These are phyloP conservation scores for Sinocyclocheilus anshuiensis DNA, from an alignment of 2,113 vertebrate species.

Conservation along the genomic window DNA sequence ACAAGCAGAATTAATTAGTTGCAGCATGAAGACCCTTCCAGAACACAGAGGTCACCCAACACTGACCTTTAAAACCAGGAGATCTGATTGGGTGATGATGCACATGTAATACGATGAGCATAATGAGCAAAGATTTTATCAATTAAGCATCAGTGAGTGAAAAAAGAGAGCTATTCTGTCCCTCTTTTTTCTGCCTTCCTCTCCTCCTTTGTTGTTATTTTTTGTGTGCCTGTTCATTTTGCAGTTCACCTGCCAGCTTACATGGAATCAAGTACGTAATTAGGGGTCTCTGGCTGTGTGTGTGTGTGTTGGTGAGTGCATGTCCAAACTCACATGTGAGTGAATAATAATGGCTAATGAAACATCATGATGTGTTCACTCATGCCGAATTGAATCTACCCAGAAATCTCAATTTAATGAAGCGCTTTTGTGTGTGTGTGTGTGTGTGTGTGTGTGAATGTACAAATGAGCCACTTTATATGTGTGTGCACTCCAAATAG, in stretches of 20 bases:
- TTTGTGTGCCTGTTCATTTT: conserved; percentile 49
- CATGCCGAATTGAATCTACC: conserved; percentile 5
- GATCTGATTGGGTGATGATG: conserved; percentile 39
- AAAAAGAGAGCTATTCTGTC: conserved; percentile 34
- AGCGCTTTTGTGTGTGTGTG: conserved; percentile 45
- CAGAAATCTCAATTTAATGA: conserved; percentile 44
- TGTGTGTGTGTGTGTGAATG: conserved; percentile 20
- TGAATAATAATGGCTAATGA: conserved; percentile 30
- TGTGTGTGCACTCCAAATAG: background rate
- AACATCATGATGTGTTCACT: conserved; percentile 26
- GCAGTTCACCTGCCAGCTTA: conserved; percentile 55
- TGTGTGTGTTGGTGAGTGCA: background rate
- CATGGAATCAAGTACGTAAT: conserved; percentile 29
- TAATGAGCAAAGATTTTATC: background rate
- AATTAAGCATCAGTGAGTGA: background rate
- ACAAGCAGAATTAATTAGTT: conserved; percentile 34
- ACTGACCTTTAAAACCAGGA: conserved; percentile 37
- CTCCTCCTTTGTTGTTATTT: conserved; percentile 51
- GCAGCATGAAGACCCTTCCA: conserved; percentile 29
- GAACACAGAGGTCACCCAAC: conserved; percentile 43
- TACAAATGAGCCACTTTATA: background rate
- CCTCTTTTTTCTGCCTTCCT: background rate
- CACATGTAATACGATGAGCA: conserved; percentile 20
- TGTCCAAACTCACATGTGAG: background rate
- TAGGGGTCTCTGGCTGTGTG: background rate